Conservation (phyloP, 1,140 invertebrate genomes). For the Drosophila elegans region DNA sequence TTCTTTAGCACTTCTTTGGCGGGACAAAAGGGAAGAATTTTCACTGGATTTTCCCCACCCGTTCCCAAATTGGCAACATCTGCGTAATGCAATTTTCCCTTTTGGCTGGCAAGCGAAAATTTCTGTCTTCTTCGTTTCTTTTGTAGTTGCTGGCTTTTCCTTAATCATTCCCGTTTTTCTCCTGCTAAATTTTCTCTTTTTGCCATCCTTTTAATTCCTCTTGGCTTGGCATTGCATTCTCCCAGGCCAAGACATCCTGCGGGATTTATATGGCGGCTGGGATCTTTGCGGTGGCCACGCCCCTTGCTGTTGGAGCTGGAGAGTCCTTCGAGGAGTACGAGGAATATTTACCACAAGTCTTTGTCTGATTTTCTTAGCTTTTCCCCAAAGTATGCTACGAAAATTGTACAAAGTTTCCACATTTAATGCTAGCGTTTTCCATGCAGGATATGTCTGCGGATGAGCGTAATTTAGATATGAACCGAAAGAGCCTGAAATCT, state of each 20-base stretch:
- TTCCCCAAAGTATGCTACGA: constrained; percentile 52
- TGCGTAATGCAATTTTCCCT: constrained; percentile 76
- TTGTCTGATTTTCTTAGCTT: constrained; percentile 16
- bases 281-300: constrained; percentile 56
- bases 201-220: constrained; percentile 55
- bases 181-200: constrained; percentile 19
- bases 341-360: constrained; percentile 19
- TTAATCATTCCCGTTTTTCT: constrained; percentile 20
- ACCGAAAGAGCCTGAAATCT: constrained; percentile 40
- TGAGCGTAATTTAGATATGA: constrained; percentile 68
- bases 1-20: constrained; percentile 61
- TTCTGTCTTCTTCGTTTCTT: constrained; percentile 39
- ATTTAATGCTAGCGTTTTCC: constrained; percentile 28
- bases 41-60: constrained; percentile 2
- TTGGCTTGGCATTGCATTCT: constrained; percentile 43
- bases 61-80: constrained; percentile 70
- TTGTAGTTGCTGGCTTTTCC: constrained; percentile 23
- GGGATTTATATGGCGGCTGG: constrained; percentile 52
- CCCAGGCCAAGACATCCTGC: constrained; percentile 24
- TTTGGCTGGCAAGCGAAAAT: constrained; percentile 58
- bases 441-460: constrained; percentile 52
- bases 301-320: constrained; percentile 33
- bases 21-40: constrained; percentile 24
- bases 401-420: constrained; percentile 46
- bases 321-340: constrained; percentile 14